Evolutionary conservation across 2,797 vertebrate species (phyloP).

Genomic region (Phaenicophaeus curvirostris): DNA sequence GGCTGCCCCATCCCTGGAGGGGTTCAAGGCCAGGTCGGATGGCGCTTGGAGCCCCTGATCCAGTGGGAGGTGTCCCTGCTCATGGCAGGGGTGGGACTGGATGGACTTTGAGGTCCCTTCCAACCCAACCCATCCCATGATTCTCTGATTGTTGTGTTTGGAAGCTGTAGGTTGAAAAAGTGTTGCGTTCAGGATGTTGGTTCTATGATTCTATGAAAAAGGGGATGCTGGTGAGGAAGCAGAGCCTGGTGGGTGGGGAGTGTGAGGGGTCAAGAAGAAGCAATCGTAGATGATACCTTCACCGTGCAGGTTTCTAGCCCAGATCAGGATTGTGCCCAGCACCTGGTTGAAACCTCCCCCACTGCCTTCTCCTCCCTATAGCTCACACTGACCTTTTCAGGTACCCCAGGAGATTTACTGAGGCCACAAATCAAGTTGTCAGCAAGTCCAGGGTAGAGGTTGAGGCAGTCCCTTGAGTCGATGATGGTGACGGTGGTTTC

Average conservation of each 20-base stretch:
- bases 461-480: background rate
- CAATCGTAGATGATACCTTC: background rate
- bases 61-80: too few relatives aligned
- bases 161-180: too few relatives aligned
- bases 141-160: too few relatives aligned
- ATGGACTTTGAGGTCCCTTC: too few relatives aligned
- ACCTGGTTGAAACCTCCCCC: background rate
- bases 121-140: too few relatives aligned
- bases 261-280: background rate
- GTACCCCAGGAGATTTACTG: background rate
- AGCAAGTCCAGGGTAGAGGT: rapidly evolving
- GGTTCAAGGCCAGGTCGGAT: too few relatives aligned
- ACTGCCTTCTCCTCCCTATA: background rate
- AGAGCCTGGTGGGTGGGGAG: background rate
- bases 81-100: too few relatives aligned
- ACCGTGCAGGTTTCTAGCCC: background rate
- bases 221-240: background rate
- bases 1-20: too few relatives aligned
- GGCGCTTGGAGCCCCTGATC: too few relatives aligned
- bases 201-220: too few relatives aligned
- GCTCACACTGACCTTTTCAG: background rate
- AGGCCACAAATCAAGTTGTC: background rate
- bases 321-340: too few relatives aligned
- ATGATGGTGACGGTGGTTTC: background rate
- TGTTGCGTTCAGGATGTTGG: too few relatives aligned